Percentiles rank a stretch among this genome's conserved stretches.
These are phyloP conservation scores for Aleiodes leptofemur DNA, from an alignment of 2,888 invertebrate species.

Conservation along the genomic window DNA sequence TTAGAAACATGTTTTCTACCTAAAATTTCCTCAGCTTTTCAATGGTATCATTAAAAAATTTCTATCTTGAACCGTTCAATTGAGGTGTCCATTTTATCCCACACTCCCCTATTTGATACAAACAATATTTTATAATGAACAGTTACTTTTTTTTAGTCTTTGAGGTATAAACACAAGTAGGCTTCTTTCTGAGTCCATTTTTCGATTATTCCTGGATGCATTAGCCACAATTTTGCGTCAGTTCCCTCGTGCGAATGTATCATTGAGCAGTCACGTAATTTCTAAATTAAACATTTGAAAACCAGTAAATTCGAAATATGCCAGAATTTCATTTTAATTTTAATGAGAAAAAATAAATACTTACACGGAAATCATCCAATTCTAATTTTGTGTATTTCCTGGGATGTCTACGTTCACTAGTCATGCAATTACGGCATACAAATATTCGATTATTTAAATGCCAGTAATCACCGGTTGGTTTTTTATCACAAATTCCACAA, in stretches of 20 bases:
- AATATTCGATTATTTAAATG: constrained; percentile 71
- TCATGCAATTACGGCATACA: constrained; percentile 75
- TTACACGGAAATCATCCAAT: constrained; percentile 58
- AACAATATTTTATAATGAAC: constrained; percentile 6
- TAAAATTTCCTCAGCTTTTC: too few relatives aligned
- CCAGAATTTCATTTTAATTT: background rate
- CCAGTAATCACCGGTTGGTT: constrained; percentile 77
- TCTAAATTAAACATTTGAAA: constrained; percentile 57
- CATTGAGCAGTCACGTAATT: constrained; percentile 68
- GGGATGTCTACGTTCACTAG: constrained; percentile 66
- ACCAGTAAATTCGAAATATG: background rate
- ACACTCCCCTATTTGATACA: background rate
- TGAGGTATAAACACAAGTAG: constrained; percentile 64
- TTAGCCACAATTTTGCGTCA: constrained; percentile 67
- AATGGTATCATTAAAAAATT: too few relatives aligned
- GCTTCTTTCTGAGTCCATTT: constrained; percentile 66
- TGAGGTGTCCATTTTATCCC: too few relatives aligned
- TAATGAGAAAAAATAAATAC: constrained; percentile 33
- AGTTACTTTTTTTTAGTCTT: constrained; percentile 55
- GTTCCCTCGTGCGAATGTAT: constrained; percentile 70
- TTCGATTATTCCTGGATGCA: constrained; percentile 62
- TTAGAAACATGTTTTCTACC: too few relatives aligned
- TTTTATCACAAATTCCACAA: constrained; percentile 73
- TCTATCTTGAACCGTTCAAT: too few relatives aligned
- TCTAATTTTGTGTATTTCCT: constrained; percentile 63